phyloP scores from a whole-genome alignment of 2,888 invertebrate genomes.

The Teinopalpus imperialis region DNA sequence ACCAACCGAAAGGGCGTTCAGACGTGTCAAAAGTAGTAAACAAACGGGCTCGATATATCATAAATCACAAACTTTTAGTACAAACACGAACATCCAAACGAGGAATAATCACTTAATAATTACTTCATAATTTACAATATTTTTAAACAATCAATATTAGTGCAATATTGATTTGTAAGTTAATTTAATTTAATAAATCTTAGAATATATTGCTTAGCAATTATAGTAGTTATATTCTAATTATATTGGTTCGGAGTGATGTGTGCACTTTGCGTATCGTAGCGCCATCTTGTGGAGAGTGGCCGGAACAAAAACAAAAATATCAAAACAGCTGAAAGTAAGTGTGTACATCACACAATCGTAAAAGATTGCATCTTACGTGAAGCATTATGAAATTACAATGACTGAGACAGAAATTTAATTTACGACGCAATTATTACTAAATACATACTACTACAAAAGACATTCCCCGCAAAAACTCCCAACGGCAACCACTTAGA shows the following conservation, averaged over 20 bases:
- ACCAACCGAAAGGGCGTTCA: slow-evolving; percentile 31
- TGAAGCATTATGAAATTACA: slow-evolving; percentile 60
- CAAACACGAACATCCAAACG: slow-evolving; percentile 57
- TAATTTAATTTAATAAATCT: neutral
- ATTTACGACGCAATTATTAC: slow-evolving; percentile 70
- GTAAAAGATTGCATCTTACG: slow-evolving; percentile 37
- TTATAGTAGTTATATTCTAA: too few species aligned
- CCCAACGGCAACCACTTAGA: slow-evolving; percentile 67
- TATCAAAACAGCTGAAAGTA: slow-evolving; percentile 17
- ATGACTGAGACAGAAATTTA: slow-evolving; percentile 56
- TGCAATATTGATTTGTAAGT: neutral
- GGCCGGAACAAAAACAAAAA: slow-evolving; percentile 20
- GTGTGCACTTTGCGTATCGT: too few species aligned
- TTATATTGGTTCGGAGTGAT: too few species aligned
- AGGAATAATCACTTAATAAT: slow-evolving; percentile 74
- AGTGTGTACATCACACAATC: slow-evolving; percentile 19
- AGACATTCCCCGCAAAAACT: slow-evolving; percentile 61
- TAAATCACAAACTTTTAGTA: slow-evolving; percentile 73
- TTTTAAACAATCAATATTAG: neutral
- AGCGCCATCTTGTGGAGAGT: slow-evolving; percentile 39
- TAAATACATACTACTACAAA: slow-evolving; percentile 66
- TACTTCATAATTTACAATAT: slow-evolving; percentile 33
- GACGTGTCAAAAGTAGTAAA: slow-evolving; percentile 42
- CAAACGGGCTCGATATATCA: slow-evolving; percentile 59
- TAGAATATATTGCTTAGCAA: neutral